Conservation (phyloP, 2,797 vertebrate genomes). For the Micropoecilia bifurca region DNA sequence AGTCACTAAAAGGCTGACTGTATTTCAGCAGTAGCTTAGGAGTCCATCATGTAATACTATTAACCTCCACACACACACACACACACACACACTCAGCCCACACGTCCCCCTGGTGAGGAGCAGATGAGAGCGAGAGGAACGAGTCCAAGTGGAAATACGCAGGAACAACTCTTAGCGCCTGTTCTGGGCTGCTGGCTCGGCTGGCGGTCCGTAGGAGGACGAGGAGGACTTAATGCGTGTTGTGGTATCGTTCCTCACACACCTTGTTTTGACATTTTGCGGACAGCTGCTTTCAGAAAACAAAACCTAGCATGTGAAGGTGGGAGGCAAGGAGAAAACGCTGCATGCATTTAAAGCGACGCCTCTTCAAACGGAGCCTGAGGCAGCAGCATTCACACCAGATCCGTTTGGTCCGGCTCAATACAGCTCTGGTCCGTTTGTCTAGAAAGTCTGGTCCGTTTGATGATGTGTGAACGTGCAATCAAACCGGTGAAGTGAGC, state of each 20-base stretch:
- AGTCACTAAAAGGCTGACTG: conserved; percentile 21
- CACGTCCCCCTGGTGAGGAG: conserved; percentile 48
- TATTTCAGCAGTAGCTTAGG: conserved; percentile 14
- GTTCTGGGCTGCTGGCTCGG: conserved; percentile 44
- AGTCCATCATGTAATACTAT: conserved; percentile 44
- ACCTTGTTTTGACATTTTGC: conserved; percentile 81
- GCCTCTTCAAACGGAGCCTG: conserved; percentile 79
- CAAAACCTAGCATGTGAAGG: conserved; percentile 81
- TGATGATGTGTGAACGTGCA: too few relatives aligned
- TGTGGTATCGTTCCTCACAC: conserved; percentile 88
- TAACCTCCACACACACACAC: conserved; percentile 37
- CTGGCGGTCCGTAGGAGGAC: conserved; percentile 22
- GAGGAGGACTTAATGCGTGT: conserved; percentile 53
- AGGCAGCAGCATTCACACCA: too few relatives aligned
- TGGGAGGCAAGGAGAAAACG: conserved; percentile 48
- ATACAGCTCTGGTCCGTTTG: too few relatives aligned
- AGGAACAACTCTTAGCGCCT: conserved; percentile 21
- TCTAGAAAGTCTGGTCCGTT: too few relatives aligned
- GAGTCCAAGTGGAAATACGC: conserved; percentile 45
- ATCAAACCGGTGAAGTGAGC: too few relatives aligned
- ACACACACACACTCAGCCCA: conserved; percentile 40
- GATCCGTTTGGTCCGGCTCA: too few relatives aligned
- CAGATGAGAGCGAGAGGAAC: conserved; percentile 49
- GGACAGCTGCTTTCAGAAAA: conserved; percentile 86
- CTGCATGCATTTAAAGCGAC: neutral